Evolutionary conservation across 2,797 vertebrate genomes (phyloP).

Genomic region (Myoxocephalus aenaeus): DNA sequence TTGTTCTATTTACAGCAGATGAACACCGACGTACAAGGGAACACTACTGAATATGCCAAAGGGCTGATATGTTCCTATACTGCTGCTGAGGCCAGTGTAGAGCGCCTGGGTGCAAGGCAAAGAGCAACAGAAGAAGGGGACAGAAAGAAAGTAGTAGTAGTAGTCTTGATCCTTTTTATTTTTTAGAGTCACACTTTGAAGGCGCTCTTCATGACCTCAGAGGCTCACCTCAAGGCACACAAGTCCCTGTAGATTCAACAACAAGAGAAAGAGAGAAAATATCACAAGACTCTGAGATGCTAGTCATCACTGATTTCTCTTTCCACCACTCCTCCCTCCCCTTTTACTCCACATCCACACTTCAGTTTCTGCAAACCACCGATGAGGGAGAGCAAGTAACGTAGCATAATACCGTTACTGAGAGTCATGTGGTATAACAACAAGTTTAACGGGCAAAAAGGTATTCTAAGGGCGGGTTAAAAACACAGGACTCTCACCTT

Average conservation of each 20-base stretch:
- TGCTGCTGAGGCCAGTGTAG: conserved; percentile 38
- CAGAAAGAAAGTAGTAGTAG: conserved; percentile 28
- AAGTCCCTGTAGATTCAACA: conserved; percentile 20
- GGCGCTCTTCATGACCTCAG: conserved; percentile 42
- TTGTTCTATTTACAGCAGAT: conserved; percentile 57
- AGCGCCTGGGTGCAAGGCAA: conserved; percentile 10
- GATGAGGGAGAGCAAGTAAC: neutral
- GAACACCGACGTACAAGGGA: conserved; percentile 35
- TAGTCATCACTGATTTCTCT: conserved; percentile 3
- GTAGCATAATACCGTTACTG: neutral
- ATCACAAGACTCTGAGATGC: conserved; percentile 1
- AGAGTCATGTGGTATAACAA: neutral
- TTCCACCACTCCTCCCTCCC: conserved; percentile 1
- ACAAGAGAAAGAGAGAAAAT: conserved; percentile 30
- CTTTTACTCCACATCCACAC: conserved; percentile 5
- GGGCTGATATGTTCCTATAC: conserved; percentile 47
- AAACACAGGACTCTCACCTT: neutral
- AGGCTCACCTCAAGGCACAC: conserved; percentile 42
- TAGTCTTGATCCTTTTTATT: conserved; percentile 6
- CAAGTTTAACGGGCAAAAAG: neutral
- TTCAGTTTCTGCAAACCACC: neutral
- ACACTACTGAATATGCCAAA: conserved; percentile 37
- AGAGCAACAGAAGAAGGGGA: conserved; percentile 30
- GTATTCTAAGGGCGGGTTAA: too few species aligned
- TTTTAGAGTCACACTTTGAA: conserved; percentile 41